Base-by-base conservation (phyloP, 2,797 vertebrate genomes). In the Furcifer pardalis region DNA sequence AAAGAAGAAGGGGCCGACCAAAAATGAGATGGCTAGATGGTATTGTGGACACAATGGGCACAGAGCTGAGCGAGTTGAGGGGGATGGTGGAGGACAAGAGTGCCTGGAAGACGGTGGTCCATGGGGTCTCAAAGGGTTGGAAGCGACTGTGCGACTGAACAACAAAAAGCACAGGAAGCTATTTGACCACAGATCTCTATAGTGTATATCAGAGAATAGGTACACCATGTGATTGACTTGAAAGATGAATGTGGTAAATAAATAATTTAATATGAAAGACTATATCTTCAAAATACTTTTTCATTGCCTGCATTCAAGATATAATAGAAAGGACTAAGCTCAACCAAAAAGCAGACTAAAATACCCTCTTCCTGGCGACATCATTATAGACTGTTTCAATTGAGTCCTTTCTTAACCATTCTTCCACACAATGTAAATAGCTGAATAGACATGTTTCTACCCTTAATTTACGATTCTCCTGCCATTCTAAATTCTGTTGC, bases 401-500 rank as follows among this genome's bases (percentile, higher is more conserved):
- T 77, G 37, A 69, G 46, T n/a, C 23, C 15, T 71, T 71, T 78
- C 63, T 60, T 63, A 40, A 68, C 69, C 23, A 66, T 6, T 40
- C 59, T 79, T 65, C 68, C 60, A 63, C 42, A 44, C 80, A 72
- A 65, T 37, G 37, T 23, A 85, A 76, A 66, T 44, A 87, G 88
- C 52, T 71, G 69, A n/a, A n/a, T 52, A 63, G 60, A 85, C 12
- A 76, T 84, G 59, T 35, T 68, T 90, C 89, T 78, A 81, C 81
- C 85, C 59, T 81, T 10, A 59, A 49, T 44, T 82, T 91, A 59
- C 83, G 79, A 78, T 63, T 74, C 1, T 82, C 80, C 62, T 0
- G 1, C 87, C 89, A 79, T 30, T 92, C 77, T 86, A 40, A 90
- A 91, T 92, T 87, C 87, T 89, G 68, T 37, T 56, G 56, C 65